Base-by-base conservation (phyloP, 2,888 invertebrate species). In the Lamellibrachia satsuma region DNA sequence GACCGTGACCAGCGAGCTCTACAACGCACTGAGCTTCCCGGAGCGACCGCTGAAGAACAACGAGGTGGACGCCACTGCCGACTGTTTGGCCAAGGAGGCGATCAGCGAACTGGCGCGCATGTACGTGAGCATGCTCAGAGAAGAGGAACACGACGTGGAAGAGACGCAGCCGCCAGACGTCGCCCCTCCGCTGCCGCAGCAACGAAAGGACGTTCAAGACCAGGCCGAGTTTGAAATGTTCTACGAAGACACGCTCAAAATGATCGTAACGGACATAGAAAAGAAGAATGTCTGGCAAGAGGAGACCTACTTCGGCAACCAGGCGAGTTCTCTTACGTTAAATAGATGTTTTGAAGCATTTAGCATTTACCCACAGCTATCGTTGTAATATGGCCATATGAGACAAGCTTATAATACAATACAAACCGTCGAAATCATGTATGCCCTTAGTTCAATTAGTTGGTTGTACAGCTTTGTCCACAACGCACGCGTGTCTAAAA, bases 321-420 rank as follows among this genome's bases (percentile, higher is more conserved):
- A 92, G 92, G 92, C 91, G 39, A 91, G 75, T 75, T n/a, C 6
- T 22, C 4, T 75, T 75, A 22, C 3, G 7, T 7, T 9, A 55
- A 7, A 4, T 55, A 55, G 9, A 55, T 55, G 55, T 3, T 7
- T 55, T 55, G 2, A 55, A 7, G 7, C 55, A 55, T 9, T 2
- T 55, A 55, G 9, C 7, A 55, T 55, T 55, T 9, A 55, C 55
- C 7, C 9, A 55, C 55, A 55, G 55, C 55, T 55, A 22, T 75
- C 3, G 75, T 75, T 22, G 75, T 15, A 8, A 95, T 92, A 90
- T 94, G 94, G 94, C 96, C 57, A 57, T 57, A 7, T 4, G 22
- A 11, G 75, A 75, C 15, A 75, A 15, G 75, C 22, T n/a, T 75
- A 75, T 15, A 75, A 22, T 75, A 75, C 2, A 75, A 75, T 75